Evolutionary conservation across 2,797 vertebrate genomes (phyloP).

Genomic region (Amblyopsis hoosieri): DNA sequence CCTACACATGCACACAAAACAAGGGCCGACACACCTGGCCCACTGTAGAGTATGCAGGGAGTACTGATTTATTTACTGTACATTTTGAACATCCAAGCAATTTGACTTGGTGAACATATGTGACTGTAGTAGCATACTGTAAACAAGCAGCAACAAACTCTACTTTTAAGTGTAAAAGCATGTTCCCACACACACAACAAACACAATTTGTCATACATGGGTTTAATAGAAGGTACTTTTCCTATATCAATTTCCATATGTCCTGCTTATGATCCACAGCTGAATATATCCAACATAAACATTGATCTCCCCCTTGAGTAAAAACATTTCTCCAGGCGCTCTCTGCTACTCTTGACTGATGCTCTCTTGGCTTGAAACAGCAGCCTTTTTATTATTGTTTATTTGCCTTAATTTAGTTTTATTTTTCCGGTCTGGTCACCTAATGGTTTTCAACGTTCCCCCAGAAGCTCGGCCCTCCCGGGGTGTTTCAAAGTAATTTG

Average conservation of each 20-base stretch:
- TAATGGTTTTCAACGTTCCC: slow-evolving; percentile 55
- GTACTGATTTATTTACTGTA: no score
- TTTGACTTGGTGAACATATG: no score
- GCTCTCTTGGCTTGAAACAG: slow-evolving; percentile 24
- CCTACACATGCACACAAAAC: background rate
- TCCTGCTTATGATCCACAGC: slow-evolving; percentile 7
- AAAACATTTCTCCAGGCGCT: slow-evolving; percentile 34
- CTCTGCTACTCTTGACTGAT: slow-evolving; percentile 35
- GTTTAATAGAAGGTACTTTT: slow-evolving; percentile 10
- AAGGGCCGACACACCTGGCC: background rate
- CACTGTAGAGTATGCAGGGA: background rate
- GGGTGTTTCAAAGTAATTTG: slow-evolving; percentile 68
- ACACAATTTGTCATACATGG: slow-evolving; percentile 1
- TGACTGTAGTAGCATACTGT: no score
- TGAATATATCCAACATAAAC: slow-evolving; percentile 35
- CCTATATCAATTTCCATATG: slow-evolving; percentile 20
- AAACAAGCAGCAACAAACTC: no score
- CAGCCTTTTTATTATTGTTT: slow-evolving; percentile 56
- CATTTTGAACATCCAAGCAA: no score
- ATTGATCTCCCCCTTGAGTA: slow-evolving; percentile 35
- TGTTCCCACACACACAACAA: no score
- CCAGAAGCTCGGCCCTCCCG: slow-evolving; percentile 40
- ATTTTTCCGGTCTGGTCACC: slow-evolving; percentile 53
- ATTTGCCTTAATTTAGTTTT: slow-evolving; percentile 66
- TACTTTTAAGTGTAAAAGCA: no score